These are phyloP conservation scores for Bursaphelenchus mucronatus DNA, from an alignment of 1,140 invertebrate species.

Conservation along the genomic window DNA sequence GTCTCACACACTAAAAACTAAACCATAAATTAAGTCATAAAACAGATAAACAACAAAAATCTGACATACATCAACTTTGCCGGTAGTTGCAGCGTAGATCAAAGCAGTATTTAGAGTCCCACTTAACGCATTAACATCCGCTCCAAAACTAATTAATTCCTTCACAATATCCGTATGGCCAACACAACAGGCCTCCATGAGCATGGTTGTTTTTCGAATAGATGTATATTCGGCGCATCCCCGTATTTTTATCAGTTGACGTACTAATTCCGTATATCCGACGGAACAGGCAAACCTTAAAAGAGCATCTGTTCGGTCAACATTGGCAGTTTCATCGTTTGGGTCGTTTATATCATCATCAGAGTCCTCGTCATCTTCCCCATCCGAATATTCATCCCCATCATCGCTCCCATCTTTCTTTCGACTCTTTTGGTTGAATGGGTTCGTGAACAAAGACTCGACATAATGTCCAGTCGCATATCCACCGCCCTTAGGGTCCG, in stretches of 20 bases:
- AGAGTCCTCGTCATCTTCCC: background rate
- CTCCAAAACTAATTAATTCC: constrained; percentile 79
- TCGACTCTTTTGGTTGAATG: no score
- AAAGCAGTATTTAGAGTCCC: constrained; percentile 97
- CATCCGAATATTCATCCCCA: no score
- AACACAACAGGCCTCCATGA: constrained; percentile 96
- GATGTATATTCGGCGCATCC: constrained; percentile 68
- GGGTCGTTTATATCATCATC: constrained; percentile 67
- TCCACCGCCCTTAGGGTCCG: no score
- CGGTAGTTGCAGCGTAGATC: constrained; percentile 95
- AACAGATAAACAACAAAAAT: constrained; percentile 62
- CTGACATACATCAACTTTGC: constrained; percentile 82
- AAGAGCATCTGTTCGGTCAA: constrained; percentile 17
- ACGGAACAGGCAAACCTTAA: constrained; percentile 19
- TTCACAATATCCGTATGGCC: constrained; percentile 85
- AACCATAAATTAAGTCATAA: constrained; percentile 53
- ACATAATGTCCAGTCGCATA: no score
- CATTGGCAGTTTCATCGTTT: constrained; percentile 18
- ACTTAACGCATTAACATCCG: constrained; percentile 95
- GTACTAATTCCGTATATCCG: constrained; percentile 34
- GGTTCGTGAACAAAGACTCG: no score
- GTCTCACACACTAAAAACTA: constrained; percentile 43
- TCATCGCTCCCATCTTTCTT: no score
- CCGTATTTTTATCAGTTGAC: constrained; percentile 28
- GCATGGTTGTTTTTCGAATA: constrained; percentile 72